Evolutionary conservation across 1,140 invertebrate genomes (phyloP).

Genomic region (Oedothorax gibbosus): DNA sequence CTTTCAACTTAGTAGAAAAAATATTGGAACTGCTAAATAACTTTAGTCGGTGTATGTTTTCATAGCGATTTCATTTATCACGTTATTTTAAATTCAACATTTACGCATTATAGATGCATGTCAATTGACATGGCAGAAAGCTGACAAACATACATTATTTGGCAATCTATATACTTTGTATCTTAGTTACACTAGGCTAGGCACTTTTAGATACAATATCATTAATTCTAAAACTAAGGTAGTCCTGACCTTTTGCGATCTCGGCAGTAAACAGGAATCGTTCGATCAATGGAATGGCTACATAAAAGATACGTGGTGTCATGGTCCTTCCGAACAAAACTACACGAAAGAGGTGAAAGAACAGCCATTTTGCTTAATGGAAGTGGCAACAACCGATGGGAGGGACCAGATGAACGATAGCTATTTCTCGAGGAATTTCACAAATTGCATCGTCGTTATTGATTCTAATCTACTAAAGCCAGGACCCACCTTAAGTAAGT

Average conservation of each 20-base stretch:
- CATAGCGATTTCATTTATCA: too few relatives aligned
- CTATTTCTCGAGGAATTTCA: slow-evolving; percentile 49
- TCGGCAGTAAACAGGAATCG: not conserved
- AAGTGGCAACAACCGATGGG: slow-evolving; percentile 24
- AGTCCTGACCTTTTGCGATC: not conserved
- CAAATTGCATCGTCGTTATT: slow-evolving; percentile 44
- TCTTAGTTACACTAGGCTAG: too few relatives aligned
- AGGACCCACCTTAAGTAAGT: slow-evolving; percentile 20
- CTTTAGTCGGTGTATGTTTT: too few relatives aligned
- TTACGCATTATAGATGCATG: too few relatives aligned
- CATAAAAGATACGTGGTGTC: slow-evolving; percentile 44
- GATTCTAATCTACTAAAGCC: slow-evolving; percentile 50
- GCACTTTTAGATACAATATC: too few relatives aligned
- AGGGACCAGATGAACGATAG: slow-evolving; percentile 12
- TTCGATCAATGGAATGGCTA: slow-evolving; percentile 26
- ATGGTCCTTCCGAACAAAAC: slow-evolving; percentile 21
- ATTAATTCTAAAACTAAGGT: too few relatives aligned
- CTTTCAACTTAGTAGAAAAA: too few relatives aligned
- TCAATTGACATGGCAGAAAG: too few relatives aligned
- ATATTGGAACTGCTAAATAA: too few relatives aligned
- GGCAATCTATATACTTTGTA: too few relatives aligned
- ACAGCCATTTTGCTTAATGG: slow-evolving; percentile 52
- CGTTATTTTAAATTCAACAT: too few relatives aligned
- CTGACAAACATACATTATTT: too few relatives aligned
- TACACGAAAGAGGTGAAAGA: slow-evolving; percentile 27